Conservation (phyloP, 2,797 vertebrate genomes). For the Eospalax fontanierii region DNA sequence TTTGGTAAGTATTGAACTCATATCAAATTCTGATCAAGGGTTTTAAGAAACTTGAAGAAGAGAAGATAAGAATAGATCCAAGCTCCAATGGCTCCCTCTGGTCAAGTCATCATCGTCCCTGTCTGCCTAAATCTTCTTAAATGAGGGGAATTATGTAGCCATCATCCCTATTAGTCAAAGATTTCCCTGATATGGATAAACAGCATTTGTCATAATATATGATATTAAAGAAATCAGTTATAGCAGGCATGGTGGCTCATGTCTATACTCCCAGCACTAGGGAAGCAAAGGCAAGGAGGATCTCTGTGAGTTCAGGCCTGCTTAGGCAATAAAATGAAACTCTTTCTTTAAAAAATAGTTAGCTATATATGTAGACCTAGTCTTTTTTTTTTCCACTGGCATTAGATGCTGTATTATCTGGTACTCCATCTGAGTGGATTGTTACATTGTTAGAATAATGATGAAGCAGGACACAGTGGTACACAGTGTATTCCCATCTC, state of each 20-base stretch:
- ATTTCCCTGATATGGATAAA: not conserved
- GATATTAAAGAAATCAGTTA: not conserved
- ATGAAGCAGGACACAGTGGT: not conserved
- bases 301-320: not conserved
- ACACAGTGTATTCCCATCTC: not conserved
- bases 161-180: not conserved
- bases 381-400: not conserved
- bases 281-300: not conserved
- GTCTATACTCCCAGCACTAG: not conserved
- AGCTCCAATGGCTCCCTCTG: not conserved
- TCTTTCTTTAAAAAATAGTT: not conserved
- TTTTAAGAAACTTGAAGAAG: constrained; percentile 30
- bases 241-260: not conserved
- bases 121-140: not conserved
- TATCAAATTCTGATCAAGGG: not conserved
- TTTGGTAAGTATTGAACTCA: not conserved
- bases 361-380: not conserved
- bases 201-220: not conserved
- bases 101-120: not conserved
- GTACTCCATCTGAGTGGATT: not conserved
- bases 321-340: not conserved
- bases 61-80: not conserved
- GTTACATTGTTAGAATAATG: constrained; percentile 14
- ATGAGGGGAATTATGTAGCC: not conserved
- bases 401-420: not conserved